A percentile compares a stretch with the other conserved stretches of the same genome.
Evolutionary conservation across 1,140 invertebrate species (phyloP).

Genomic region (Tenebrio molitor): DNA sequence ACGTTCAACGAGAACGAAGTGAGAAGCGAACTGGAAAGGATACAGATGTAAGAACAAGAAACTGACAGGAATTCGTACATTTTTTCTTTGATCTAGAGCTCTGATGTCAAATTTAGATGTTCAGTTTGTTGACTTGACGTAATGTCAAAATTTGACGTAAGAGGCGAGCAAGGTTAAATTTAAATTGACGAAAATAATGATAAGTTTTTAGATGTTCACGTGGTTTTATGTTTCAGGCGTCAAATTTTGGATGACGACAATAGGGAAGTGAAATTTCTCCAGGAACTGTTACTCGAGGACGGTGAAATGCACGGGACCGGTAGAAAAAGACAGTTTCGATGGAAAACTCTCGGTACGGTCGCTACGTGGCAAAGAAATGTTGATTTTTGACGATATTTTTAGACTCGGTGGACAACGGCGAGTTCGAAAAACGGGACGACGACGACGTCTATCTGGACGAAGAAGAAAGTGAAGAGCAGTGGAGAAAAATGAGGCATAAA

Average conservation of each 20-base stretch:
- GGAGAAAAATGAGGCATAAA: constrained; percentile 77
- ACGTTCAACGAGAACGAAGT: constrained; percentile 78
- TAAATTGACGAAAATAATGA: no score
- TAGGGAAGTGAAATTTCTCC: constrained; percentile 79
- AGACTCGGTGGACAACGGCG: constrained; percentile 57
- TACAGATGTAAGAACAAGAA: constrained; percentile 80
- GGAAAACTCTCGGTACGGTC: constrained; percentile 83
- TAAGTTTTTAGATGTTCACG: no score
- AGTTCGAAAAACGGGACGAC: constrained; percentile 62
- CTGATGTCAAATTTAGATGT: no score
- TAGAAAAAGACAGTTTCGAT: constrained; percentile 83
- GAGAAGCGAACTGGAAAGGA: constrained; percentile 76
- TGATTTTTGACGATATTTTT: constrained; percentile 31
- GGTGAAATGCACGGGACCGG: constrained; percentile 85
- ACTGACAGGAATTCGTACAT: no score
- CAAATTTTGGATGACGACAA: constrained; percentile 87
- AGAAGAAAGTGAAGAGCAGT: constrained; percentile 77
- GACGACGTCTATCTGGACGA: constrained; percentile 69
- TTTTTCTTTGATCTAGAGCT: no score
- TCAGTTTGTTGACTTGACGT: no score
- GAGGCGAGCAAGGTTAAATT: no score
- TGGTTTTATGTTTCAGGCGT: constrained; percentile 75
- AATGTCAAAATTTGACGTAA: no score
- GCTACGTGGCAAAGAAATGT: no score
- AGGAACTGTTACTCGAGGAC: constrained; percentile 88